Conservation (phyloP, 2,888 invertebrate genomes). For the Catocala fraxini region DNA sequence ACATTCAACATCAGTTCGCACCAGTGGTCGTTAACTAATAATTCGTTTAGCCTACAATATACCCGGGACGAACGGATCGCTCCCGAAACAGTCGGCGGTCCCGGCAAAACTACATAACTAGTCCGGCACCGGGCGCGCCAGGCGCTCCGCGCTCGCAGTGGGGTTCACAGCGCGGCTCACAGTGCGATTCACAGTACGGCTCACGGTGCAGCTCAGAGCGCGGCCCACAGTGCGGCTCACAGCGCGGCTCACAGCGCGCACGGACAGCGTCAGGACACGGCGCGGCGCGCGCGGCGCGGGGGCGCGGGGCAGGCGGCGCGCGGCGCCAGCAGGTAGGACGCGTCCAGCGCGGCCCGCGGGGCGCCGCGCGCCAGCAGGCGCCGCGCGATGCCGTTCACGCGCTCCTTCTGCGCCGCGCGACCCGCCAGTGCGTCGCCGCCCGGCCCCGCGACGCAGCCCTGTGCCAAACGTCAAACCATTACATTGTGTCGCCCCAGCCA, state of each 20-base stretch:
- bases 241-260: neutral
- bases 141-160: too few relatives aligned
- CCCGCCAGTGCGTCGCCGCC: constrained; percentile 46
- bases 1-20: constrained; percentile 86
- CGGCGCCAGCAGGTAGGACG: constrained; percentile 73
- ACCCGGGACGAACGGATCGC: constrained; percentile 46
- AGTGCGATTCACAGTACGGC: too few relatives aligned
- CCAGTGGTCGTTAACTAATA: constrained; percentile 80
- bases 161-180: too few relatives aligned
- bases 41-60: constrained; percentile 68
- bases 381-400: constrained; percentile 78
- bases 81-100: constrained; percentile 64
- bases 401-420: constrained; percentile 65
- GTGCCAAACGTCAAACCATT: neutral
- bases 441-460: constrained; percentile 18
- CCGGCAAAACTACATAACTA: neutral
- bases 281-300: constrained; percentile 3
- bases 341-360: constrained; percentile 66
- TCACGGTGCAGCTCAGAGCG: too few relatives aligned
- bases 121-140: too few relatives aligned
- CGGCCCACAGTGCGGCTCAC: neutral
- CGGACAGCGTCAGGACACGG: neutral
- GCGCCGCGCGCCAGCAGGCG: constrained; percentile 70
- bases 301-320: constrained; percentile 49
- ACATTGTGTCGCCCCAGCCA: too few relatives aligned